phyloP scores from a whole-genome alignment of 2,113 vertebrate species.

The Actenoides hombroni region DNA sequence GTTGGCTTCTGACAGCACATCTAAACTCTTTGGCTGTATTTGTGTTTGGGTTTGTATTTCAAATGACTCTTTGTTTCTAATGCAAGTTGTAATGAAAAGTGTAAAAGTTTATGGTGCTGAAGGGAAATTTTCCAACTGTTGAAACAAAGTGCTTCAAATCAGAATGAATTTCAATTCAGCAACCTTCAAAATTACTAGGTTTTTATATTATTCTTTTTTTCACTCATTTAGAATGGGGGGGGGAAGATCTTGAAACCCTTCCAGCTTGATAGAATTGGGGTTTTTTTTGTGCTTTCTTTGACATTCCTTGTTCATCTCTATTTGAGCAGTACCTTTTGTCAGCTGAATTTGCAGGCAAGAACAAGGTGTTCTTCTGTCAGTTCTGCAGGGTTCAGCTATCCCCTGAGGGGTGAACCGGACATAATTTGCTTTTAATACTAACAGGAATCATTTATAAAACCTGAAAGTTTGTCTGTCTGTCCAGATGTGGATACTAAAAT shows the following conservation, averaged over 20 bases:
- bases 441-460: neutral
- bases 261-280: neutral
- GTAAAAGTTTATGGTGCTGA: neutral
- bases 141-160: neutral
- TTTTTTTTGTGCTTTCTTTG: neutral
- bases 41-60: neutral
- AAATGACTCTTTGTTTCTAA: neutral
- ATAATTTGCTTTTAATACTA: neutral
- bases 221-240: neutral
- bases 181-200: neutral
- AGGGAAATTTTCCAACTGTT: neutral
- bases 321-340: neutral
- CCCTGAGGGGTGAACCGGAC: neutral
- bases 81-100: neutral
- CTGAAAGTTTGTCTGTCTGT: neutral
- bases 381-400: neutral
- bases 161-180: neutral
- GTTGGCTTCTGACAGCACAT: neutral
- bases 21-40: neutral
- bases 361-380: neutral
- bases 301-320: neutral
- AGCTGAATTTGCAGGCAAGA: neutral
- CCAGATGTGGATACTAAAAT: neutral
- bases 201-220: neutral
- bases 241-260: neutral